Base-by-base conservation (phyloP, 2,888 invertebrate genomes). In the Synergus laeviventris region DNA sequence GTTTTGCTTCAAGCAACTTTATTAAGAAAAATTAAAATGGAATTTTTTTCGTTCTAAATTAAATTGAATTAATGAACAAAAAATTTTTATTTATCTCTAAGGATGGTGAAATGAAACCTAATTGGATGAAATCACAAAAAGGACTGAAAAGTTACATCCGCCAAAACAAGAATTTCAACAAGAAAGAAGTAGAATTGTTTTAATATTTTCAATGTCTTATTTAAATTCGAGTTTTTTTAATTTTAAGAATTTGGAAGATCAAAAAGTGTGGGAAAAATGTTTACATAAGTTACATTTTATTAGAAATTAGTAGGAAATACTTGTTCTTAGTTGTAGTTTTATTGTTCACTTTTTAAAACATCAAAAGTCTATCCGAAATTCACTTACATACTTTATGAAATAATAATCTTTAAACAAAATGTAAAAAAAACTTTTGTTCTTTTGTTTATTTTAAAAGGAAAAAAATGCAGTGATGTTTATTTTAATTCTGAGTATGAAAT, bases 131-230 rank as follows among this genome's bases (percentile, higher is more conserved):
- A 16, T 45, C 45, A n/a, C 16, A 45, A 49, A 49, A n/a, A 49
- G 49, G 49, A 49, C 8, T 49, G 49, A 49, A n/a, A 49, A n/a
- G 49, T 49, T 49, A 8, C 49, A 49, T 49, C 49, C n/a, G n/a
- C n/a, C n/a, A 49, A 49, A n/a, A 14, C 49, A 49, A 49, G 49
- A 49, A n/a, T 49, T n/a, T 49, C 49, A 49, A 49, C 49, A 49
- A n/a, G n/a, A 49, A 49, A n/a, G n/a, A 49, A 49, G 49, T 49
- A n/a, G n/a, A 49, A 49, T 49, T 49, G 8, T 49, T 8, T 49
- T 49, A 49, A 49, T 49, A 49, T 49, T n/a, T 49, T 49, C 49
- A 31, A 5, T 31, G 5, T 31, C 5, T 31, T 49, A n/a, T 49
- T 49, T n/a, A 49, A 49, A 49, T 49, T 49, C n/a, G 9, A 49